A percentile compares a stretch with the other conserved stretches of the same genome.
phyloP scores from a whole-genome alignment of 2,888 invertebrate species.

The Noctua pronuba region DNA sequence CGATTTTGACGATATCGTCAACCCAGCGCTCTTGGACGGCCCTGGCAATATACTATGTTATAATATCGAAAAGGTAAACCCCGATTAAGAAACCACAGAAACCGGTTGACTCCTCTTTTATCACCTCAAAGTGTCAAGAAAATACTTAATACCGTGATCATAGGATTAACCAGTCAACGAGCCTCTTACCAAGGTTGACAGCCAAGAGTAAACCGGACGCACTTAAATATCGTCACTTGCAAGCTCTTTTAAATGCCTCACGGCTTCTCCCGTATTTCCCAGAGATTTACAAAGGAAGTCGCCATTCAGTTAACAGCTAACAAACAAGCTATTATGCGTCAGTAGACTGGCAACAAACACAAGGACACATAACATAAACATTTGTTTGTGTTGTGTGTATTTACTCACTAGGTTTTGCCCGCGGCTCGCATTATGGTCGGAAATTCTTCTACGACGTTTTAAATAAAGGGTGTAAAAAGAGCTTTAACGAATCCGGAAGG shows the following conservation, averaged over 20 bases:
- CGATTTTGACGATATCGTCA: too few species aligned
- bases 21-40: too few species aligned
- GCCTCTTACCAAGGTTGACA: too few species aligned
- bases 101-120: not conserved
- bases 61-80: not conserved
- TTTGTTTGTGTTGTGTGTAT: not conserved
- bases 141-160: not conserved
- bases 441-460: not conserved
- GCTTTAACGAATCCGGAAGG: too few species aligned
- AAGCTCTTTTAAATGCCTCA: constrained; percentile 38
- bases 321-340: constrained; percentile 38
- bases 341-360: constrained; percentile 1
- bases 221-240: constrained; percentile 10
- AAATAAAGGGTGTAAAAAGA: too few species aligned
- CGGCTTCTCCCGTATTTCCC: constrained; percentile 26
- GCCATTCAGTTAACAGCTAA: constrained; percentile 26
- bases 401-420: not conserved
- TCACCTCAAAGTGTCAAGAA: not conserved
- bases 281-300: constrained; percentile 46
- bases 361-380: not conserved
- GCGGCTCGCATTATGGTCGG: not conserved
- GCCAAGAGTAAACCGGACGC: constrained; percentile 4
- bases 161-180: constrained; percentile 10
- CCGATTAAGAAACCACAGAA: not conserved
- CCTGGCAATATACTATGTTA: too few species aligned